Base-by-base conservation (phyloP, 1,140 invertebrate genomes). In the Globodera rostochiensis region DNA sequence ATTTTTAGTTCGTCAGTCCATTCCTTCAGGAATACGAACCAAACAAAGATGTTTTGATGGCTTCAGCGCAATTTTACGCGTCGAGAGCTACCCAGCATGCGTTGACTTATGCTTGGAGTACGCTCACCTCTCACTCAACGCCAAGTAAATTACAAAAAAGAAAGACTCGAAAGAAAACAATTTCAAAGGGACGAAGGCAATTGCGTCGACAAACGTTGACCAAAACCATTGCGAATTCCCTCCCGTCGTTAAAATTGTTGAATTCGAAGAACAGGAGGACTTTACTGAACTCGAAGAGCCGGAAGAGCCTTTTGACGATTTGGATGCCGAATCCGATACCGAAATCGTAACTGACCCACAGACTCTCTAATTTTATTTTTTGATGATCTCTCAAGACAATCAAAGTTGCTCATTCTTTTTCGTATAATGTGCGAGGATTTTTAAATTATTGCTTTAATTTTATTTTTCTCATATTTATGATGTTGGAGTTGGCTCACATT, bases 21-120 rank as follows among this genome's bases (percentile, higher is more conserved):
- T 77, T 76, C 47, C 76, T 77, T 19, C 64, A 77, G 46, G 76
- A 77, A 25, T 77, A 77, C 36, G 76, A 77, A 49, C 76, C 76
- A 25, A 77, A 64, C 46, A 45, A 53, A 64, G 76, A 67, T 19
- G 69, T 45, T 45, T 67, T 77, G 6, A 7, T 77, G 57, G 46
- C 36, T 53, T 49, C 57, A 73, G 76, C 50, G 4, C 64, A 77
- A 19, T 69, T 70, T 67, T 64, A 67, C 15, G 76, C 60, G 57
- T 69, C 76, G 1, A 53, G 57, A 73, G 57, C 57, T 15, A 64
- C 57, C n/a, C 57, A 64, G 19, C 57, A 64, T 64, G 57, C 57
- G 19, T 64, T 64, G 19, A 15, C 57, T 15, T 64, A 19, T 64
- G 57, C 57, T 15, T 64, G 57, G 57, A 64, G 19, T 64, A 19